Conservation (phyloP, 2,113 vertebrate species). For the Natator depressus region DNA sequence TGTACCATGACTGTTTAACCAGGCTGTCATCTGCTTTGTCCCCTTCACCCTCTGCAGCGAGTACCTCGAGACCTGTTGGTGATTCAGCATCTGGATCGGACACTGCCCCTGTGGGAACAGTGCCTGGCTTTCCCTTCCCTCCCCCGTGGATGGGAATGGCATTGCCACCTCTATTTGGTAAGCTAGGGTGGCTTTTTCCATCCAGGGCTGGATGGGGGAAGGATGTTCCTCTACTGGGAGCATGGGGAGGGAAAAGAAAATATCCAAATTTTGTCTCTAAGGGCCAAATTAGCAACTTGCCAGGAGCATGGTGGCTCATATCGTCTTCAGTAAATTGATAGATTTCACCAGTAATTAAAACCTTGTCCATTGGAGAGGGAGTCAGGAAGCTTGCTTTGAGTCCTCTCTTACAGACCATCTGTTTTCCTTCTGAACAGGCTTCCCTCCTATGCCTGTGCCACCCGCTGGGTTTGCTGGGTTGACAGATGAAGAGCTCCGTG, state of each 20-base stretch:
- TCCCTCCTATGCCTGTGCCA: slow-evolving; percentile 92
- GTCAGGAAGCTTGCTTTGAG: background rate
- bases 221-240: background rate
- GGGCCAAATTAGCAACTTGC: background rate
- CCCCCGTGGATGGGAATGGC: slow-evolving; percentile 93
- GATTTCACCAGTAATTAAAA: background rate
- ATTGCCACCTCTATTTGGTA: slow-evolving; percentile 90
- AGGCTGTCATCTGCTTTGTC: accelerated
- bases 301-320: background rate
- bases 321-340: background rate
- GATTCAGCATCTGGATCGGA: background rate
- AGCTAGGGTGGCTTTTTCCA: background rate
- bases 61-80: slow-evolving; percentile 52
- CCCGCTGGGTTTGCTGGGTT: slow-evolving; percentile 89
- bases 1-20: background rate
- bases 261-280: background rate
- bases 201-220: background rate
- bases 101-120: background rate
- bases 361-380: background rate
- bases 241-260: background rate
- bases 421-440: slow-evolving; percentile 61
- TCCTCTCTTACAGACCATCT: background rate
- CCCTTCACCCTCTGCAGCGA: background rate
- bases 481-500: slow-evolving; percentile 89
- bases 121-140: slow-evolving; percentile 88